Evolutionary conservation across 2,888 invertebrate genomes (phyloP), one percentile per base, ranked within the genome.

Genomic region (Nowickia ferox): DNA sequence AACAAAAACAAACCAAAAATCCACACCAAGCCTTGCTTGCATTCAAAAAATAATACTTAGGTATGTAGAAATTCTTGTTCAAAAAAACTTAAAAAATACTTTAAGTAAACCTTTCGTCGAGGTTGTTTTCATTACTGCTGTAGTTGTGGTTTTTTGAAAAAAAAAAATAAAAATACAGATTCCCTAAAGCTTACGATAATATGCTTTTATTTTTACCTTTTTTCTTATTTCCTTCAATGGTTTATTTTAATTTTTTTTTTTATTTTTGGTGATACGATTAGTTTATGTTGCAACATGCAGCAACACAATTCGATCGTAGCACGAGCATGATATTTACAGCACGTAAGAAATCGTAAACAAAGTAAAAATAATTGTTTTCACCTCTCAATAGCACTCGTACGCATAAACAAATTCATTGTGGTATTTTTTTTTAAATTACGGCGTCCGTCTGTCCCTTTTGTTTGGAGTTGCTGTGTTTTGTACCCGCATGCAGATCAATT

Each of bases 291-390:
- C 65, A 57, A 46, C 65, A 65, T 71, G 44, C 42, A 69, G 15
- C 11, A 59, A 57, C 66, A 59, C 30, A 83, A 65, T 77, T 48
- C 71, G 83, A 83, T 83, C 72, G 44, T 61, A 72, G 17, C 53
- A 63, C 30, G 22, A 71, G 46, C 55, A 53, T n/a, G 46, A 75
- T 82, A 78, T 83, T 86, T 80, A 83, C 76, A 86, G 72, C 75
- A 79, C 75, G 75, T 83, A 83, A 53, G 55, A 68, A 61, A 83
- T 83, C 79, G 83, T 86, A 86, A 86, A 86, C 86, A 83, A 80
- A 83, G 83, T 68, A 68, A 86, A 72, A 86, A 86, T 80, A 86
- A 86, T 86, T 83, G 86, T 86, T 83, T 86, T 79, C 86, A 86
- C 83, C 86, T 83, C 76, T 63, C 72, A 66, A 80, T 77, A 74